Conservation (phyloP, 2,797 vertebrate genomes). For the Lerista edwardsae region DNA sequence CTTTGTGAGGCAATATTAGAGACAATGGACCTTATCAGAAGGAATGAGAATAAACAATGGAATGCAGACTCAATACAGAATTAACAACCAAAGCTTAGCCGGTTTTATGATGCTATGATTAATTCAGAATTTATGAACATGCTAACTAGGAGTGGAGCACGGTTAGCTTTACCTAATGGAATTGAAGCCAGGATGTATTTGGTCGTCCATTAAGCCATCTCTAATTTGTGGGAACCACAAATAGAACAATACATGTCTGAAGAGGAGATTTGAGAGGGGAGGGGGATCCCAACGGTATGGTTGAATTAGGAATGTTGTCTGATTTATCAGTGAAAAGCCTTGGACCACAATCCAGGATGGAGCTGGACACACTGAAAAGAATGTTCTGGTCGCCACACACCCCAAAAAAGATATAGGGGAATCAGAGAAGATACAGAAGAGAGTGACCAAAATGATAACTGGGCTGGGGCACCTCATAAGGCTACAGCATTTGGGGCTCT, state of each 20-base stretch:
- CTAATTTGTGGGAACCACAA: slow-evolving; percentile 4
- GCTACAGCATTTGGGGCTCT: too few relatives aligned
- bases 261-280: slow-evolving; percentile 7
- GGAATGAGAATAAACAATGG: slow-evolving; percentile 80
- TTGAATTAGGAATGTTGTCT: not conserved
- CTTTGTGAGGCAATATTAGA: slow-evolving; percentile 79
- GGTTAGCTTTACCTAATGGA: slow-evolving; percentile 42
- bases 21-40: slow-evolving; percentile 82
- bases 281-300: too few relatives aligned
- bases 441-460: too few relatives aligned
- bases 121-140: slow-evolving; percentile 69
- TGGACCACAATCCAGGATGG: not conserved
- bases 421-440: too few relatives aligned
- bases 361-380: not conserved
- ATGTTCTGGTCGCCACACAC: too few relatives aligned
- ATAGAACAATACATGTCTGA: not conserved
- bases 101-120: slow-evolving; percentile 76
- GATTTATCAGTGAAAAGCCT: not conserved
- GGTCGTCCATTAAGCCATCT: slow-evolving; percentile 24
- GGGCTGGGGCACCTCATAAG: too few relatives aligned
- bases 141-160: slow-evolving; percentile 67
- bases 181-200: slow-evolving; percentile 39
- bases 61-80: slow-evolving; percentile 75
- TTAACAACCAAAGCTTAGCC: slow-evolving; percentile 75
- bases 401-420: too few relatives aligned